Evolutionary conservation across 2,797 vertebrate genomes (phyloP).

Genomic region (Cyclopterus lumpus): DNA sequence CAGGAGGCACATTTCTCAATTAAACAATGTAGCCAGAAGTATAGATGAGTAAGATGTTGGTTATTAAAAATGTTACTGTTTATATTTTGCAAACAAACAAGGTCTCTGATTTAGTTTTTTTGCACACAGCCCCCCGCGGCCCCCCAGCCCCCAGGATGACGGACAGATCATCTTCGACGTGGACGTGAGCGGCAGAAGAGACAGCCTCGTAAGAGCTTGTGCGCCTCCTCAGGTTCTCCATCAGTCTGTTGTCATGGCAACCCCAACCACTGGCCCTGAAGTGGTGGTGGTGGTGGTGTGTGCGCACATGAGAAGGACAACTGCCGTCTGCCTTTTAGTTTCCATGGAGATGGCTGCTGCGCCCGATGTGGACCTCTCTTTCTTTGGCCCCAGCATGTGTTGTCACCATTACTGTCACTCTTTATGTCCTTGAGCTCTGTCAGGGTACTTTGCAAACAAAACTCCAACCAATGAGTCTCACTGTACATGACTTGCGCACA

Average conservation of each 20-base stretch:
- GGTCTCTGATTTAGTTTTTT: neutral
- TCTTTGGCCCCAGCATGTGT: neutral
- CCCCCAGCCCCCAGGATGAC: slow-evolving; percentile 94
- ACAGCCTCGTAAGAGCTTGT: slow-evolving; percentile 78
- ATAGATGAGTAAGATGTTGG: neutral
- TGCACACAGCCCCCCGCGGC: slow-evolving; percentile 81
- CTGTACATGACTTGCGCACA: no score
- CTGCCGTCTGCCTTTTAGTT: slow-evolving; percentile 49
- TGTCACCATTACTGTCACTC: neutral
- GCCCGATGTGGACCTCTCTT: neutral
- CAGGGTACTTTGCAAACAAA: no score
- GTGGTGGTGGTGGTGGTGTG: neutral
- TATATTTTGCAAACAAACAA: no score
- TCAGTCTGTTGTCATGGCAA: slow-evolving; percentile 58
- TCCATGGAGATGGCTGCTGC: slow-evolving; percentile 48
- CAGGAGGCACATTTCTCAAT: neutral
- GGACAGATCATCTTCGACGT: slow-evolving; percentile 97
- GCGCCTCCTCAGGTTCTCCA: slow-evolving; percentile 3
- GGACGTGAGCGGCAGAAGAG: slow-evolving; percentile 90
- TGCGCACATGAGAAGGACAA: slow-evolving; percentile 24
- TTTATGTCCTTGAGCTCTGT: no score
- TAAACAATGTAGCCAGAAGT: neutral
- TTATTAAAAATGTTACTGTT: neutral
- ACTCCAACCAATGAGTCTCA: no score
- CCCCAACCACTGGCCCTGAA: slow-evolving; percentile 18